Evolutionary conservation across 92 coral and sea anemone species (phyloP).

Genomic region (Paramuricea clavata): DNA sequence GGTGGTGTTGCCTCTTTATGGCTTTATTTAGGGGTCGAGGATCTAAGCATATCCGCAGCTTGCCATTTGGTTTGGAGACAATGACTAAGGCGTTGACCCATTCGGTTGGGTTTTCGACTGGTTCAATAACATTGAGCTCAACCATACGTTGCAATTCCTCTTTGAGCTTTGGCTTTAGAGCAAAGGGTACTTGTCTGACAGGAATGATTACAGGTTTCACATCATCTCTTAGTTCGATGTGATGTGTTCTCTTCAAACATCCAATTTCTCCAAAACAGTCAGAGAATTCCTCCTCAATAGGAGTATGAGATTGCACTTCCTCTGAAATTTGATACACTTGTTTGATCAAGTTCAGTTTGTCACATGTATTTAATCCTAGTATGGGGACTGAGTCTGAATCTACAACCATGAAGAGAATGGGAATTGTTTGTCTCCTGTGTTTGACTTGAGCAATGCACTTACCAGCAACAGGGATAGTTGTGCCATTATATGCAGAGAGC

Average conservation of each 20-base stretch:
- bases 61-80: not conserved
- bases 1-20: conserved; percentile 1
- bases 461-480: not conserved
- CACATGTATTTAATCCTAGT: conserved; percentile 14
- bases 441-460: not conserved
- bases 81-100: too few relatives aligned
- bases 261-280: conserved; percentile 21
- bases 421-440: not conserved
- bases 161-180: conserved; percentile 18
- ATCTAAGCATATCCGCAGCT: conserved; percentile 11
- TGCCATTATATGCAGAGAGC: conserved; percentile 1
- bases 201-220: conserved; percentile 3
- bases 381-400: conserved; percentile 11
- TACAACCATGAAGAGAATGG: not conserved
- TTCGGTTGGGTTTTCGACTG: not conserved
- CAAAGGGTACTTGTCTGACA: not conserved
- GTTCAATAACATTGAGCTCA: not conserved
- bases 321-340: not conserved
- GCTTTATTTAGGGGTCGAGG: conserved; percentile 13
- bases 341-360: conserved; percentile 6
- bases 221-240: conserved; percentile 3
- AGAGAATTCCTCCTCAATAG: conserved; percentile 9
- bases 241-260: not conserved
- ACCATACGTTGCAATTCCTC: conserved; percentile 17
- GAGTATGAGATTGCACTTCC: not conserved